Base-by-base conservation (phyloP, 2,113 vertebrate genomes). In the Anhinga anhinga region DNA sequence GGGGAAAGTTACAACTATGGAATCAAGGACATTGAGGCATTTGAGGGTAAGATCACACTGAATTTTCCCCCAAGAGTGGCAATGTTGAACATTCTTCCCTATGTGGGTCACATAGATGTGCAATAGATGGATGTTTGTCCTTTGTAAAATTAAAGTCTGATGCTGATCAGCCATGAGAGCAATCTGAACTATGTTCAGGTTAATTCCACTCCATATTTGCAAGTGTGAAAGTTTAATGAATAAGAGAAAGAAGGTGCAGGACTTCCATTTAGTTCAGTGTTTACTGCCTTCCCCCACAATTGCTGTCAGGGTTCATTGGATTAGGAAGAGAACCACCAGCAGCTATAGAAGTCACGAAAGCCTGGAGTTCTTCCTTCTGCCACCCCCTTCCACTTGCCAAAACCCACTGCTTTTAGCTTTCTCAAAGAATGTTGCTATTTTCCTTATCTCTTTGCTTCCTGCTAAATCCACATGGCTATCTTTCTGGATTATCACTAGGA, bases 191-290 rank as follows among this genome's bases (percentile, higher is more conserved):
- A 17, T 25, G 63, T 13, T 52, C 82, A 14, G 38, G 20, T 25
- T 15, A 8, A 14, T 49, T 44, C 58, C 53, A 52, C 78, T 70
- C 50, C 2, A 0, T 6, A 2, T 29, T 1, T 38, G 40, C 5
- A 17, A 32, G 17, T 23, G 40, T 32, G 45, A 7, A 19, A 22
- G 29, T 19, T 66, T 2, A 13, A 27, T 3, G 50, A 65, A 1
- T 14, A 10, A 9, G 16, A 55, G 62, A 62, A 26, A 50, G 29
- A 34, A 87, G 32, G 27, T 12, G 38, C 63, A 77, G 69, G 32
- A 52, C 40, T 50, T 50, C 27, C 3, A 1, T 36, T 66, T 42
- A 13, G 30, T 20, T 71, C 45, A 11, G 40, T 8, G 36, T 13
- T 38, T 72, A 4, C 4, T 69, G 49, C 90, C 50, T 84, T 72